phyloP scores from a whole-genome alignment of 2,113 vertebrate genomes.

The Lycaon pictus region DNA sequence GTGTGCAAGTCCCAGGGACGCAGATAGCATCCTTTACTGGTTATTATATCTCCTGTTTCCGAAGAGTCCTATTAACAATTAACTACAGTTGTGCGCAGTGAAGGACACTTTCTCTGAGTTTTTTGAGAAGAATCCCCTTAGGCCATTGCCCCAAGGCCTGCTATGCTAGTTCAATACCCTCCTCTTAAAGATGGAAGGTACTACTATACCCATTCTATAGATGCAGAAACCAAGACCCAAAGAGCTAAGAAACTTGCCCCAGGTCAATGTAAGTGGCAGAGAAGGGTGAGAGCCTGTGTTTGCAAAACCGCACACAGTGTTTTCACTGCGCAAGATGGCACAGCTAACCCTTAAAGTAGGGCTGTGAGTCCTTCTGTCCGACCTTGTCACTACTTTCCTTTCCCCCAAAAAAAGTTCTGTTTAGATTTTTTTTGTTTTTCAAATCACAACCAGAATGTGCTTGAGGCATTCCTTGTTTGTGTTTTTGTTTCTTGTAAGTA shows the following conservation, averaged over 20 bases:
- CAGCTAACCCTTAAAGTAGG: neutral
- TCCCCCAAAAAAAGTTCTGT: neutral
- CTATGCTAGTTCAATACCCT: neutral
- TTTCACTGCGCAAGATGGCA: neutral
- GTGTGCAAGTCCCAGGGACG: neutral
- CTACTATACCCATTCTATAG: neutral
- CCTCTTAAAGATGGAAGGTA: neutral
- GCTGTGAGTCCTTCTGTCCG: neutral
- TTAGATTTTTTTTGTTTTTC: neutral
- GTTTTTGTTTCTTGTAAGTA: slow-evolving; percentile 3
- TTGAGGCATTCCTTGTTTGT: slow-evolving; percentile 41
- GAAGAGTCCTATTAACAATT: neutral
- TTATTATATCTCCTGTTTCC: slow-evolving; percentile 44
- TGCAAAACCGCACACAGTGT: neutral
- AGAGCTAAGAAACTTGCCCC: neutral
- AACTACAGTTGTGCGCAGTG: neutral
- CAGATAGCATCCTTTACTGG: neutral
- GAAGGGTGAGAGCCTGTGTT: neutral
- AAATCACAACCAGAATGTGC: slow-evolving; percentile 61
- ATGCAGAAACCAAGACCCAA: slow-evolving; percentile 1
- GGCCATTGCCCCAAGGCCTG: neutral
- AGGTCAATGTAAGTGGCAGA: neutral
- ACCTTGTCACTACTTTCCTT: neutral
- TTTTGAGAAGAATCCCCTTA: neutral
- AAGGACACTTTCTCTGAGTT: neutral